Conservation (phyloP, 2,888 invertebrate genomes). For the Agrilus cyanescens region DNA sequence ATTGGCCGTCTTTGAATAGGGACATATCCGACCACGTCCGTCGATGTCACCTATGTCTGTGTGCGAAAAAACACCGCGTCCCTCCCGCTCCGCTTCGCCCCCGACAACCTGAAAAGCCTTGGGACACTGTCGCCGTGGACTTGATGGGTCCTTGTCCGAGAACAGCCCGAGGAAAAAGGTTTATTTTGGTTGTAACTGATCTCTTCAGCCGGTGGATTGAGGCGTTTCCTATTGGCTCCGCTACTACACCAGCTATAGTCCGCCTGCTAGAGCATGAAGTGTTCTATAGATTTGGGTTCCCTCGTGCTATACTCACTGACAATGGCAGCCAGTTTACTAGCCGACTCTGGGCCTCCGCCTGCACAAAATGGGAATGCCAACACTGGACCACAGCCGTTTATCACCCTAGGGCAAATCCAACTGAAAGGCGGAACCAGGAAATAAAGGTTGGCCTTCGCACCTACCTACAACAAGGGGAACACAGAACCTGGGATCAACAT, state of each 20-base stretch:
- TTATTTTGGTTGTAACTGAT: too few species aligned
- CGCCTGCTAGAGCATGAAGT: too few species aligned
- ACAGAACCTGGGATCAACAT: not conserved
- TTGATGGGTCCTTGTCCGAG: too few species aligned
- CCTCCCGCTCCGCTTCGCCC: too few species aligned
- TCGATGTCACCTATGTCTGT: not conserved
- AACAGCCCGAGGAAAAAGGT: too few species aligned
- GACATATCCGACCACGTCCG: slow-evolving; percentile 17
- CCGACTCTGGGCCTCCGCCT: not conserved
- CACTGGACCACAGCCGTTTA: not conserved
- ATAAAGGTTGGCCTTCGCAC: not conserved
- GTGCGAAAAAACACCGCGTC: too few species aligned
- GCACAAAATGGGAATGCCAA: not conserved
- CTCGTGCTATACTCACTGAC: not conserved
- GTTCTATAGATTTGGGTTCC: too few species aligned
- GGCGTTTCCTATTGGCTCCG: not conserved
- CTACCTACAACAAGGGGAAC: not conserved
- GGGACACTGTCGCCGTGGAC: too few species aligned
- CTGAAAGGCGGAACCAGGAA: not conserved
- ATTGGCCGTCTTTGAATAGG: slow-evolving; percentile 7
- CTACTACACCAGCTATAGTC: too few species aligned
- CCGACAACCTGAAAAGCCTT: too few species aligned
- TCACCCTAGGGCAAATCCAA: not conserved
- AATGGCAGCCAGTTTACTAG: not conserved
- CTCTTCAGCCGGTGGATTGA: not conserved